These are phyloP conservation scores for Ianthella basta DNA, from an alignment of 37 sponge, comb jelly and placozoan species.

Conservation along the genomic window DNA sequence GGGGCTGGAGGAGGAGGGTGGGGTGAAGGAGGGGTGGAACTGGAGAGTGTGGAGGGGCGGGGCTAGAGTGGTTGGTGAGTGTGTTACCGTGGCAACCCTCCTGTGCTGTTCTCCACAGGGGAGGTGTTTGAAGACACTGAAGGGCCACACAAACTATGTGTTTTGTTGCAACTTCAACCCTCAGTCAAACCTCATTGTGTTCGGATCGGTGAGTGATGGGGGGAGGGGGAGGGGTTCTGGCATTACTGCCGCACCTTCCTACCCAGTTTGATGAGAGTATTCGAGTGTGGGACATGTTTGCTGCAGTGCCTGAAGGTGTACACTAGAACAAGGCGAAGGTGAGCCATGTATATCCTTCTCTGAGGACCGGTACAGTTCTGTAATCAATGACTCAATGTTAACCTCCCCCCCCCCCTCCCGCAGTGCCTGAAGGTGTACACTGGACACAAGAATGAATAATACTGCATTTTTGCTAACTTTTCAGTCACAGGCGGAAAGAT, in stretches of 20 bases:
- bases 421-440: constrained; percentile 94
- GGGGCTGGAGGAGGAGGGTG: too few species aligned
- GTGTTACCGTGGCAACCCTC: too few species aligned
- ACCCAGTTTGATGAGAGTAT: constrained; percentile 95
- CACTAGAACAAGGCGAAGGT: constrained; percentile 90
- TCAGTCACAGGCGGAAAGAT: constrained; percentile 97
- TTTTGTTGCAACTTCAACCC: constrained; percentile 99
- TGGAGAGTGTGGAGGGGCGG: too few species aligned
- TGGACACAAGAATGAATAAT: constrained; percentile 97
- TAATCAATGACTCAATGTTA: too few species aligned
- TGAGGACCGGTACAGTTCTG: too few species aligned
- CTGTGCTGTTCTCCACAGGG: constrained; percentile 58
- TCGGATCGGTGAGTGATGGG: constrained; percentile 85
- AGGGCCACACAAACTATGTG: constrained; percentile 97
- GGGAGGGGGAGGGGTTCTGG: not conserved
- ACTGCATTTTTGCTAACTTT: constrained; percentile 95
- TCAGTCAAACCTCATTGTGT: constrained; percentile 95
- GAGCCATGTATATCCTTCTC: too few species aligned
- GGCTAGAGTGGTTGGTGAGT: too few species aligned
- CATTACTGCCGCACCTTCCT: not conserved
- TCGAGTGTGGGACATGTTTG: constrained; percentile 92
- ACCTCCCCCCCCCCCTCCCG: not conserved
- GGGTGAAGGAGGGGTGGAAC: too few species aligned
- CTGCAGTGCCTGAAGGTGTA: constrained; percentile 82
- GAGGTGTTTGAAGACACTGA: constrained; percentile 91